phyloP scores from a whole-genome alignment of 1,140 invertebrate species.

The Pseudomyrmex cubaensis region DNA sequence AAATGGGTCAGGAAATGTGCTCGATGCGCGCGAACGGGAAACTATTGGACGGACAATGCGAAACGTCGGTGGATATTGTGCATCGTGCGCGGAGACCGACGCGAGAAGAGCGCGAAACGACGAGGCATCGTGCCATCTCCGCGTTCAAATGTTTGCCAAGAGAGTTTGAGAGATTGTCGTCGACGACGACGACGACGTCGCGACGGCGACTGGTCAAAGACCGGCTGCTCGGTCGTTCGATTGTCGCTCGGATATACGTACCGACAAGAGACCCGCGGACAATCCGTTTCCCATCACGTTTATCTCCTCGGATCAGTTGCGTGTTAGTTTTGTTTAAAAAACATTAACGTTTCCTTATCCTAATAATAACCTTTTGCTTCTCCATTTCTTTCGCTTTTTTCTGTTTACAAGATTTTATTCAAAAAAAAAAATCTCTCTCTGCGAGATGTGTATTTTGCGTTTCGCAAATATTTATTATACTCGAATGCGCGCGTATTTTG shows the following conservation, averaged over 20 bases:
- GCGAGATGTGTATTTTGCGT: neutral
- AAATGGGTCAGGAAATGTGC: constrained; percentile 46
- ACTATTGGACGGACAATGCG: constrained; percentile 42
- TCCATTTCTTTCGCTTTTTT: no score
- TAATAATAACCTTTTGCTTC: no score
- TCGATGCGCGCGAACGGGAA: constrained; percentile 11
- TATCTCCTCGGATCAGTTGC: neutral
- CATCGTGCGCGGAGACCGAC: constrained; percentile 30
- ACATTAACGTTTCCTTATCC: neutral
- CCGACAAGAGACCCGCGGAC: neutral
- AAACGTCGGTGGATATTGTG: constrained; percentile 17
- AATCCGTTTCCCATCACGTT: constrained; percentile 29
- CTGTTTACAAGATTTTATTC: neutral
- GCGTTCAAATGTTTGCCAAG: constrained; percentile 59
- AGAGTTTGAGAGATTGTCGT: constrained; percentile 27
- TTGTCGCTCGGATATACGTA: constrained; percentile 11
- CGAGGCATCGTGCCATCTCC: constrained; percentile 40
- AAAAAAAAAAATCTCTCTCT: neutral
- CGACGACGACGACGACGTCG: constrained; percentile 17
- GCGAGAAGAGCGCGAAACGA: constrained; percentile 4
- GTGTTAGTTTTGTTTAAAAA: constrained; percentile 10
- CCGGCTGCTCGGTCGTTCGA: constrained; percentile 34
- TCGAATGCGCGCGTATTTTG: neutral
- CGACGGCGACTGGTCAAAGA: constrained; percentile 41
- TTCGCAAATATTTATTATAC: neutral